phyloP scores from a whole-genome alignment of 2,797 vertebrate genomes.

The Hoplostethus atlanticus region DNA sequence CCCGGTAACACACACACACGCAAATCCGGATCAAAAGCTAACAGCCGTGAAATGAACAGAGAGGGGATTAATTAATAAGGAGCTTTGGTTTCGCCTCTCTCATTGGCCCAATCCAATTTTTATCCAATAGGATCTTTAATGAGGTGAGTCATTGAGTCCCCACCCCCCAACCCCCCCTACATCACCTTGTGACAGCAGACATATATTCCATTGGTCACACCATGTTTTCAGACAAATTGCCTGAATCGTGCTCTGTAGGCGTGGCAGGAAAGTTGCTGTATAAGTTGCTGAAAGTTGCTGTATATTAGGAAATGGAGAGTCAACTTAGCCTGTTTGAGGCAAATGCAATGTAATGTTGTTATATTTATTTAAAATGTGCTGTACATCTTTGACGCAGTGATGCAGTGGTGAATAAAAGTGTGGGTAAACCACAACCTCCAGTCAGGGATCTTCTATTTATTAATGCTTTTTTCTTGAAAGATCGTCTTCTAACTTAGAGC shows the following conservation, averaged over 20 bases:
- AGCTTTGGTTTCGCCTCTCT: conserved; percentile 37
- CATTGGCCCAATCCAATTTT: conserved; percentile 51
- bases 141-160: conserved; percentile 58
- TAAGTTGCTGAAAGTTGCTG: too few species aligned
- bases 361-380: too few species aligned
- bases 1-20: conserved; percentile 6
- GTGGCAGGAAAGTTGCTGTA: not conserved
- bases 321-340: conserved; percentile 16
- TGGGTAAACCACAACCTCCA: too few species aligned
- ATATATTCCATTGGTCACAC: conserved; percentile 63
- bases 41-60: conserved; percentile 61
- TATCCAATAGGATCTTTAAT: conserved; percentile 69
- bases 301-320: conserved; percentile 3
- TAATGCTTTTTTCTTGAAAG: too few species aligned
- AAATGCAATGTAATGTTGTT: too few species aligned
- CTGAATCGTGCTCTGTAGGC: conserved; percentile 37
- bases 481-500: too few species aligned
- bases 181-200: conserved; percentile 60
- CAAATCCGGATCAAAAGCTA: conserved; percentile 35
- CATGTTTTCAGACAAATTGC: conserved; percentile 59
- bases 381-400: too few species aligned
- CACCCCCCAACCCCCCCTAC: conserved; percentile 21
- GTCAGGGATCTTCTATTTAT: too few species aligned
- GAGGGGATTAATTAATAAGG: conserved; percentile 34
- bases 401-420: too few species aligned